Percentiles rank a stretch among this genome's conserved stretches.
Evolutionary conservation across 2,888 invertebrate genomes (phyloP).

Genomic region (Sarcophaga subvicina): DNA sequence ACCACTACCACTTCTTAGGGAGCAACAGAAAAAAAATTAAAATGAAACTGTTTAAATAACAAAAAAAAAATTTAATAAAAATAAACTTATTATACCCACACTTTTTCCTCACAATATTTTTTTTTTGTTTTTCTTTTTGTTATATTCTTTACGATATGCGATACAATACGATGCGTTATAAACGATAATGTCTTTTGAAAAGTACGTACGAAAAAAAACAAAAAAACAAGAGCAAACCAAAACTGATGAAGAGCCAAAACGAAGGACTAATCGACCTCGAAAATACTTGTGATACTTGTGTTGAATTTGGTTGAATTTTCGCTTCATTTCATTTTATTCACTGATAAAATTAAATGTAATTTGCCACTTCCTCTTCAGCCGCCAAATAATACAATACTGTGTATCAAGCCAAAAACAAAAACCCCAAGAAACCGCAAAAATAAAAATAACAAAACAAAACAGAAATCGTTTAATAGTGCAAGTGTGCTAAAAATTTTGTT

Average conservation of each 20-base stretch:
- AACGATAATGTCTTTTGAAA: conserved; percentile 68
- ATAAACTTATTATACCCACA: conserved; percentile 62
- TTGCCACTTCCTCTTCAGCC: conserved; percentile 81
- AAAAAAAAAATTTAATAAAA: conserved; percentile 2
- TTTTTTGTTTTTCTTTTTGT: background rate
- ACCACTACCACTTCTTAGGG: conserved; percentile 60
- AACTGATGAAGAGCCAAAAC: background rate
- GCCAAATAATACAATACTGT: conserved; percentile 69
- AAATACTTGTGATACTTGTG: conserved; percentile 39
- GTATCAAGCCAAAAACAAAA: conserved; percentile 41
- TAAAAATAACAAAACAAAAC: conserved; percentile 19
- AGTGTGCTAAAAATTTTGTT: conserved; percentile 63
- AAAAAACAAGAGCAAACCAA: too few relatives aligned
- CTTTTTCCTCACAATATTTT: conserved; percentile 45
- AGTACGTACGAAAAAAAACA: conserved; percentile 29
- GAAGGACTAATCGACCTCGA: conserved; percentile 61
- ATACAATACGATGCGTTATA: conserved; percentile 2
- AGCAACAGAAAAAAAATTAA: conserved; percentile 46
- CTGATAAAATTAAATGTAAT: conserved; percentile 79
- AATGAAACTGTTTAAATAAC: conserved; percentile 44
- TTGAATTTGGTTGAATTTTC: conserved; percentile 45
- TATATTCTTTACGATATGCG: background rate
- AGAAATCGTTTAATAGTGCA: conserved; percentile 62
- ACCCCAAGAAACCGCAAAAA: conserved; percentile 33
- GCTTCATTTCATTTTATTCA: conserved; percentile 68